Conservation (phyloP, 30 jellyfish, hydroid and myxozoan genomes). For the Sanderia malayensis region DNA sequence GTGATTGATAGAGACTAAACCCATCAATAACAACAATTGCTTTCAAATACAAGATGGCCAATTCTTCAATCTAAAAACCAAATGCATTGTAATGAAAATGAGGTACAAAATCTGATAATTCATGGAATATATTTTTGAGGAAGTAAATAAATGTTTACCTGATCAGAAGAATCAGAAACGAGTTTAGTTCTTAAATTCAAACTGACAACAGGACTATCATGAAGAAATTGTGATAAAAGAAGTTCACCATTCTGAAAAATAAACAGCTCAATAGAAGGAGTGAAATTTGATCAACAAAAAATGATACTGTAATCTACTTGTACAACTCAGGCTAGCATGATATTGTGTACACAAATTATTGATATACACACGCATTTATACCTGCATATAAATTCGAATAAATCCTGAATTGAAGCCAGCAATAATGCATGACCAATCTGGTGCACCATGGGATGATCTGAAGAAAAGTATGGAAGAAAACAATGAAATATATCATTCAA, state of each 20-base stretch:
- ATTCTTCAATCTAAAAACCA: slow-evolving; percentile 75
- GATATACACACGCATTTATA: background rate
- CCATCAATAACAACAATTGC: slow-evolving; percentile 93
- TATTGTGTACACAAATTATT: too few species aligned
- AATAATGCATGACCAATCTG: slow-evolving; percentile 93
- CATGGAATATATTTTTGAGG: too few species aligned
- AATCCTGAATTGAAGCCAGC: slow-evolving; percentile 89
- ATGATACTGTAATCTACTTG: too few species aligned
- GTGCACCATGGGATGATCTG: slow-evolving; percentile 88
- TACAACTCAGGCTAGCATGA: too few species aligned
- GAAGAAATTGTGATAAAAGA: slow-evolving; percentile 79
- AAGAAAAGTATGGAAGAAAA: background rate
- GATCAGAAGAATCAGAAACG: slow-evolving; percentile 33
- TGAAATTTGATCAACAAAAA: too few species aligned
- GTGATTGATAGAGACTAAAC: slow-evolving; percentile 81
- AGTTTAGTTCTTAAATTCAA: slow-evolving; percentile 64
- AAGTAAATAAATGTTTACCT: too few species aligned
- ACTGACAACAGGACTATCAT: slow-evolving; percentile 76
- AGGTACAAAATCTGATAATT: too few species aligned
- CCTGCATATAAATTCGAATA: slow-evolving; percentile 77
- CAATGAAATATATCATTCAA: too few species aligned
- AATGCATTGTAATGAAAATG: too few species aligned
- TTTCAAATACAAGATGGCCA: slow-evolving; percentile 61
- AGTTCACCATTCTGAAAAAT: slow-evolving; percentile 64
- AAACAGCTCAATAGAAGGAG: too few species aligned